phyloP scores from a whole-genome alignment of 2,888 invertebrate genomes.

The Ariolimax columbianus region DNA sequence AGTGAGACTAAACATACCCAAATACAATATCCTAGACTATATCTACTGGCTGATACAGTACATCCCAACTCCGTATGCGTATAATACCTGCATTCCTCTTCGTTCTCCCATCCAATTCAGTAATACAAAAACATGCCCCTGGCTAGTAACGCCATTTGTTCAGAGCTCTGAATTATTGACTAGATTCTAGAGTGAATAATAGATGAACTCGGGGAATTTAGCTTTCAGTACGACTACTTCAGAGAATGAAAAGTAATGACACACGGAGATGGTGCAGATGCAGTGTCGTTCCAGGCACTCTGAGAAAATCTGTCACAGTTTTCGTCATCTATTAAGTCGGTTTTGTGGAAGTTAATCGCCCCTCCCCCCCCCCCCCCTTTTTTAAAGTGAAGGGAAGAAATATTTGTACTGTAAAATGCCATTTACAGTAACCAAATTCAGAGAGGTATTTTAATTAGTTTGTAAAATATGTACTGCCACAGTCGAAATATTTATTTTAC shows the following conservation, averaged over 20 bases:
- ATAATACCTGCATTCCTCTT: too few relatives aligned
- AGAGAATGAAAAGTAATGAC: slow-evolving; percentile 14
- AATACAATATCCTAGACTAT: too few relatives aligned
- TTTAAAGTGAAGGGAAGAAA: not conserved
- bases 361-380: too few relatives aligned
- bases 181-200: slow-evolving; percentile 52
- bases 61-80: too few relatives aligned
- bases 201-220: slow-evolving; percentile 47
- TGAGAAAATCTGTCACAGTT: not conserved
- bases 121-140: slow-evolving; percentile 5
- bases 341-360: not conserved
- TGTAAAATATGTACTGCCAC: too few relatives aligned
- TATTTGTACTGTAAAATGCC: not conserved
- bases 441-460: too few relatives aligned
- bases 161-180: slow-evolving; percentile 51
- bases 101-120: slow-evolving; percentile 8
- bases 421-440: not conserved
- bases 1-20: too few relatives aligned
- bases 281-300: not conserved
- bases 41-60: too few relatives aligned
- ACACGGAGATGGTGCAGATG: not conserved
- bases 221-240: slow-evolving; percentile 9
- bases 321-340: not conserved
- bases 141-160: slow-evolving; percentile 45
- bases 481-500: too few relatives aligned